A percentile compares a stretch with the other conserved stretches of the same genome.
Evolutionary conservation across 2,888 invertebrate genomes (phyloP).

Genomic region (Carterocephalus palaemon): DNA sequence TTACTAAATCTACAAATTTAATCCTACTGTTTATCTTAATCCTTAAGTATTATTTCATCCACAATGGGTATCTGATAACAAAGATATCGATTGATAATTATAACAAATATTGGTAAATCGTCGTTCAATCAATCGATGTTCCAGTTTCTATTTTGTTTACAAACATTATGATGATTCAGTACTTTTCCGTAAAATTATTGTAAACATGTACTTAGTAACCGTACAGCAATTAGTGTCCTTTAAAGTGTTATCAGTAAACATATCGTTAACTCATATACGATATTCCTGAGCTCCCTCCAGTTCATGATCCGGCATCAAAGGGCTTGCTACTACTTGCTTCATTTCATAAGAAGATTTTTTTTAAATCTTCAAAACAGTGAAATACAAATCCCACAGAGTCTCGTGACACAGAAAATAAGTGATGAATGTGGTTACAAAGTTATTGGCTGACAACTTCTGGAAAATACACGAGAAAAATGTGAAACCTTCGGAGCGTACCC

Average conservation of each 20-base stretch:
- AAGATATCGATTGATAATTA: constrained; percentile 5
- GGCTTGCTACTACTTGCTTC: constrained; percentile 9
- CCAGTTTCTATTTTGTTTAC: constrained; percentile 22
- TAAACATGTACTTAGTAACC: constrained; percentile 25
- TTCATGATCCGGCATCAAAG: constrained; percentile 25
- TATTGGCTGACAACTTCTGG: constrained; percentile 38
- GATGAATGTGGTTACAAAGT: constrained; percentile 44
- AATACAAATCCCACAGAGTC: too few species aligned
- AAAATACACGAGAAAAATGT: constrained; percentile 32
- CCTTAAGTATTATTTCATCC: background rate
- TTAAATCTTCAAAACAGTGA: too few species aligned
- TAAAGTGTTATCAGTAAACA: constrained; percentile 30
- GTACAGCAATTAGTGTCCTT: constrained; percentile 24
- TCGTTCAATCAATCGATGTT: background rate
- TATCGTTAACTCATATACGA: constrained; percentile 30
- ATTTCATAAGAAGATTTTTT: background rate
- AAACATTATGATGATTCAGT: constrained; percentile 27
- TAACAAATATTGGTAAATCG: constrained; percentile 8
- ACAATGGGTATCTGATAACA: constrained; percentile 1
- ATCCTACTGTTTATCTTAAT: too few species aligned
- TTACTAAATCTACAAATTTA: too few species aligned
- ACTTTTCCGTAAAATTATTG: constrained; percentile 33
- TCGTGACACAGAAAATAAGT: constrained; percentile 20
- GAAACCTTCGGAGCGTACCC: constrained; percentile 51
- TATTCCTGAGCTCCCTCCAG: constrained; percentile 27